Conservation (phyloP, 2,888 invertebrate species). For the Cryptosula pallasiana region DNA sequence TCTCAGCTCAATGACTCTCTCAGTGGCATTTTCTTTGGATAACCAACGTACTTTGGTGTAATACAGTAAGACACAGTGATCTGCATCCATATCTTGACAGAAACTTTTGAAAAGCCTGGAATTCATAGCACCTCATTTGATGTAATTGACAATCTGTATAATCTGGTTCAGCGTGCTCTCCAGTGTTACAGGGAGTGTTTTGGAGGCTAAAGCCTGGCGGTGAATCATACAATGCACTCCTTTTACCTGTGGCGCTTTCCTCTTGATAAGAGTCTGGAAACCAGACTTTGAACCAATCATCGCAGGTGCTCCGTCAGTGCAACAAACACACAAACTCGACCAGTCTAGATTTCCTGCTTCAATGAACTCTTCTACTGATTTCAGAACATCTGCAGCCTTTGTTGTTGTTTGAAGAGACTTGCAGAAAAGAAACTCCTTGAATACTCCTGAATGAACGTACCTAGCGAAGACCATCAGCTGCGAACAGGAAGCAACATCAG, state of each 20-base stretch:
- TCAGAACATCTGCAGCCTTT: constrained; percentile 6
- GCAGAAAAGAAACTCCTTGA: constrained; percentile 23
- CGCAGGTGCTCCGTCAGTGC: constrained; percentile 2
- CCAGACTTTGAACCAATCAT: constrained; percentile 7
- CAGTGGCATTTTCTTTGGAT: neutral
- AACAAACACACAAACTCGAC: constrained; percentile 16
- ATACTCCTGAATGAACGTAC: neutral
- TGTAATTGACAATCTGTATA: constrained; percentile 5
- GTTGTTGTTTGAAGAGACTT: constrained; percentile 21
- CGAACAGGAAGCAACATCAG: constrained; percentile 24
- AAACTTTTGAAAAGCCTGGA: neutral
- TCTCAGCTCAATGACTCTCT: neutral
- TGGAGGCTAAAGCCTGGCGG: constrained; percentile 4
- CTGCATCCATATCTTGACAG: neutral
- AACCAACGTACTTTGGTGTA: constrained; percentile 3
- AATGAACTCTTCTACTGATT: constrained; percentile 5
- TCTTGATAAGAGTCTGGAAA: neutral
- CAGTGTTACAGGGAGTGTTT: neutral
- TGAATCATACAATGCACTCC: constrained; percentile 21
- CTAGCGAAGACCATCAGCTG: constrained; percentile 22
- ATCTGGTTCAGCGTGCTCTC: neutral
- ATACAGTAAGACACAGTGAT: neutral
- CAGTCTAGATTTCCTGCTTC: neutral
- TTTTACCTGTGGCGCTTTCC: constrained; percentile 1
- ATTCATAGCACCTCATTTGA: neutral